phyloP scores from a whole-genome alignment of 2,113 vertebrate genomes.

The Globicephala melas region DNA sequence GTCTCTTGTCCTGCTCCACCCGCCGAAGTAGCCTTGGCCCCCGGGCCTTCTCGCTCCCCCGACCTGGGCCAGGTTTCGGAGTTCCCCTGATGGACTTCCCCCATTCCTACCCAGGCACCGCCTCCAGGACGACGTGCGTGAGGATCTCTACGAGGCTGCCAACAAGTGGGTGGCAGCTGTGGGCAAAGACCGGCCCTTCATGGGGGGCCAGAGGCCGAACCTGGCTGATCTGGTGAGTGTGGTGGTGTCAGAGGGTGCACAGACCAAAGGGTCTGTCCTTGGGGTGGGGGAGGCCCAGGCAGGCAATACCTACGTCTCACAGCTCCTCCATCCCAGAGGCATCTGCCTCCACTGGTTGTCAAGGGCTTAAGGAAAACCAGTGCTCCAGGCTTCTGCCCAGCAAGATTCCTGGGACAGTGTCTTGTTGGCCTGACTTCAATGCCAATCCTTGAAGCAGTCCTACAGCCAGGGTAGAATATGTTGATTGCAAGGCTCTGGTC shows the following conservation, averaged over 20 bases:
- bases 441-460: neutral
- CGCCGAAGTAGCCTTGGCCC: accelerated
- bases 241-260: neutral
- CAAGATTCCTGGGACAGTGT: no score
- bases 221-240: slow-evolving; percentile 94
- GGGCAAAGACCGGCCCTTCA: slow-evolving; percentile 91
- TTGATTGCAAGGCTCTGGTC: neutral
- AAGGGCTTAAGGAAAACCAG: neutral
- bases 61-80: neutral
- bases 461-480: neutral
- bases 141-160: slow-evolving; percentile 93
- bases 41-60: neutral
- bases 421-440: neutral
- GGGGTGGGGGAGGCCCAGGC: neutral
- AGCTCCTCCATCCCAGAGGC: neutral
- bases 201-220: slow-evolving; percentile 94
- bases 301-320: neutral
- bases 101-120: slow-evolving; percentile 84
- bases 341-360: no score
- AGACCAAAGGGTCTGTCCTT: neutral
- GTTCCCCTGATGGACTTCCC: neutral
- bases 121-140: slow-evolving; percentile 91
- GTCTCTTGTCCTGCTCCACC: no score
- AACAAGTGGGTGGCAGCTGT: slow-evolving; percentile 93
- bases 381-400: neutral